These are phyloP conservation scores for Xenopus borealis DNA, from an alignment of 2,113 vertebrate species.

Conservation along the genomic window DNA sequence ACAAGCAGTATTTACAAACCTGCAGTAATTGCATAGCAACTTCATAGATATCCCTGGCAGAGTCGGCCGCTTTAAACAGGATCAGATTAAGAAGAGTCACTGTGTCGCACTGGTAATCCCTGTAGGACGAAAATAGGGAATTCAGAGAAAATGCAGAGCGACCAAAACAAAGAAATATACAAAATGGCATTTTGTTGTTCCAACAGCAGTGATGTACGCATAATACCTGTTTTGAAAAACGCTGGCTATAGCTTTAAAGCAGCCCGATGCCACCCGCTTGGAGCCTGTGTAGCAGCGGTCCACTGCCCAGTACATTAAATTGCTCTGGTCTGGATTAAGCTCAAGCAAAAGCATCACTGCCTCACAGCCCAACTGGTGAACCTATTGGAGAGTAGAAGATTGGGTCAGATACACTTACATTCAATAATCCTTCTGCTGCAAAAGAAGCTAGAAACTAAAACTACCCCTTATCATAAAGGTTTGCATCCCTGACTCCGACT, in stretches of 20 bases:
- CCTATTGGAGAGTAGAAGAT: constrained; percentile 60
- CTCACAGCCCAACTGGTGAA: constrained; percentile 95
- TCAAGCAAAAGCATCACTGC: constrained; percentile 93
- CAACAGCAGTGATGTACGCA: too few relatives aligned
- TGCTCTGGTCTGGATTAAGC: constrained; percentile 96
- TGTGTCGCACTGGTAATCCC: constrained; percentile 98
- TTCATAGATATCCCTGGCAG: constrained; percentile 93
- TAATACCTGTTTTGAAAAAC: constrained; percentile 94
- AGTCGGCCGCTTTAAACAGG: constrained; percentile 96
- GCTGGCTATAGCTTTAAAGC: constrained; percentile 93
- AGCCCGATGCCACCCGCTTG: constrained; percentile 86
- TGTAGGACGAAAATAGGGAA: constrained; percentile 47
- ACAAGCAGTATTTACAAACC: constrained; percentile 65
- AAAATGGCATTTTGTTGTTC: neutral
- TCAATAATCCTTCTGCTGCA: neutral
- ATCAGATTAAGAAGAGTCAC: constrained; percentile 97
- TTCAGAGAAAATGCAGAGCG: neutral
- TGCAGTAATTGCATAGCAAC: constrained; percentile 97
- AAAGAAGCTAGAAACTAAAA: neutral
- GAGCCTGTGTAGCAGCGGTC: constrained; percentile 97
- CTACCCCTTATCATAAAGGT: too few relatives aligned
- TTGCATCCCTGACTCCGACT: too few relatives aligned
- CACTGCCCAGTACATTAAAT: constrained; percentile 97
- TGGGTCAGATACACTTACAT: neutral
- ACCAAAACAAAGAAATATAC: neutral